phyloP scores from a whole-genome alignment of 2,113 vertebrate genomes.

The Tursiops truncatus region DNA sequence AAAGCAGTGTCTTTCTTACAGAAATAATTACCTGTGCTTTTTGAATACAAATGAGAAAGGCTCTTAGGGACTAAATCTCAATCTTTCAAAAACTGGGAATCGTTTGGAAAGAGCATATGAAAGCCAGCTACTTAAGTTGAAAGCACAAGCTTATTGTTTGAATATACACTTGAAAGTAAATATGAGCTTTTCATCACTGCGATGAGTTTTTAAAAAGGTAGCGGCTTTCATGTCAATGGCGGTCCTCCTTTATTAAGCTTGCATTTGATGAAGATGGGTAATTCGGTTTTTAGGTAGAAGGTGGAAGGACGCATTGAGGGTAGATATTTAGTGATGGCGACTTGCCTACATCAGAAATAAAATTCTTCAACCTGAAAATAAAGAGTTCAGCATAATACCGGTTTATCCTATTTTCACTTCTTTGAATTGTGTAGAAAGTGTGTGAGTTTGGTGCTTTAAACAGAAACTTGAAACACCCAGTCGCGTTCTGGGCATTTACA shows the following conservation, averaged over 20 bases:
- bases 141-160: conserved; percentile 49
- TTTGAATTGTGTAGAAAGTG: conserved; percentile 18
- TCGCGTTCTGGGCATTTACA: not conserved
- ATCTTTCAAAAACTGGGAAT: conserved; percentile 1
- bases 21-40: conserved; percentile 25
- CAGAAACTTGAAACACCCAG: conserved; percentile 34
- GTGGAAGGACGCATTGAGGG: not conserved
- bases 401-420: conserved; percentile 31
- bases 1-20: not conserved
- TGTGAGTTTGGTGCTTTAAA: conserved; percentile 38
- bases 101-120: not conserved
- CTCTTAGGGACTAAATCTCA: conserved; percentile 16
- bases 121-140: conserved; percentile 1
- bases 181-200: not conserved
- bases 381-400: not conserved
- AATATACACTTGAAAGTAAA: not conserved
- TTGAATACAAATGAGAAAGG: conserved; percentile 7
- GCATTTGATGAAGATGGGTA: not conserved
- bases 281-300: conserved; percentile 38
- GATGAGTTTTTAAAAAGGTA: not conserved
- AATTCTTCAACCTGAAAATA: conserved; percentile 24
- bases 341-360: not conserved
- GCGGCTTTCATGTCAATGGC: not conserved
- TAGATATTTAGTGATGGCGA: not conserved
- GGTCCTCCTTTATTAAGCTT: conserved; percentile 26